Percentiles rank a stretch among this genome's conserved stretches.
Conservation (phyloP, 2,888 invertebrate genomes). For the Alitta virens region DNA sequence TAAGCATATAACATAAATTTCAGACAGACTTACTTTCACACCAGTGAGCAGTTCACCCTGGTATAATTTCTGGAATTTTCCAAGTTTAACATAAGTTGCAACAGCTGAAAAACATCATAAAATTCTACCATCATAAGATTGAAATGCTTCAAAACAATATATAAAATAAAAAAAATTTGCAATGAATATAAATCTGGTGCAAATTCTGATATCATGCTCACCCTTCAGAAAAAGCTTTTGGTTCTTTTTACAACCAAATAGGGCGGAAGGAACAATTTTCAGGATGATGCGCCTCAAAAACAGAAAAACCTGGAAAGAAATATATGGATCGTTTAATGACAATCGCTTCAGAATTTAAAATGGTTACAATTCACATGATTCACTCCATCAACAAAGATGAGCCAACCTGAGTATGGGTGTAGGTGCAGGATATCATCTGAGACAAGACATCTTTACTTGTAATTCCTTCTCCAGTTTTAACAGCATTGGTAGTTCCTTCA, state of each 20-base stretch:
- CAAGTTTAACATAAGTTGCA: background rate
- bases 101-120: background rate
- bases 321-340: background rate
- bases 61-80: conserved; percentile 3
- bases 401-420: too few species aligned
- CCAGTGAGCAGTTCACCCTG: background rate
- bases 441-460: too few species aligned
- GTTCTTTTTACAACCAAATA: background rate
- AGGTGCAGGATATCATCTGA: too few species aligned
- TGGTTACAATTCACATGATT: too few species aligned
- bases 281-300: background rate
- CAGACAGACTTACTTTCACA: background rate
- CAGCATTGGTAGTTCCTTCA: too few species aligned
- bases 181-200: background rate
- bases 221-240: background rate
- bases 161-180: background rate
- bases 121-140: background rate
- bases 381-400: too few species aligned
- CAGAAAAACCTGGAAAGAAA: conserved; percentile 5
- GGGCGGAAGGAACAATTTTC: background rate
- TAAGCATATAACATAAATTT: background rate
- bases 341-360: too few species aligned
- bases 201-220: background rate
- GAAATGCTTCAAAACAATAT: background rate
- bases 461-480: too few species aligned